These are phyloP conservation scores for Sebastes ruberrimus DNA, from an alignment of 2,797 vertebrate species.

Conservation along the genomic window DNA sequence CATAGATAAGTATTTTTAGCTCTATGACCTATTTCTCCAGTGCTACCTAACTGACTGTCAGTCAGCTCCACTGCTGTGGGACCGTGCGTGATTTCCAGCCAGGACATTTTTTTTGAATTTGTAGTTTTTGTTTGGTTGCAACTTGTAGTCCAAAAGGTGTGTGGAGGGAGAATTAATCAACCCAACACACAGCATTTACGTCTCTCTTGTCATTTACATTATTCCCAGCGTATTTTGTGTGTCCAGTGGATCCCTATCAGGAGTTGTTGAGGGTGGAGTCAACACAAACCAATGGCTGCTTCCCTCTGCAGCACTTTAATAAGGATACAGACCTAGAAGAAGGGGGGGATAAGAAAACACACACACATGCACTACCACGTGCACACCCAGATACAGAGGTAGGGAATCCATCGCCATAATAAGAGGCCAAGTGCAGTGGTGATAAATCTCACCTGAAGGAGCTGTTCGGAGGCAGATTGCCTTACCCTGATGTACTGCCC, in stretches of 20 bases:
- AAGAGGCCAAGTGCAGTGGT: slow-evolving; percentile 83
- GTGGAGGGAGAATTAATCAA: slow-evolving; percentile 8
- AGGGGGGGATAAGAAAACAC: slow-evolving; percentile 31
- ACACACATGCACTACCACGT: slow-evolving; percentile 40
- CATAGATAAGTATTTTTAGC: slow-evolving; percentile 87
- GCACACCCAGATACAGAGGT: slow-evolving; percentile 65
- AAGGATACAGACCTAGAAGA: slow-evolving; percentile 68
- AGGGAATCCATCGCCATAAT: slow-evolving; percentile 83
- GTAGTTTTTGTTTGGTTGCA: slow-evolving; percentile 38
- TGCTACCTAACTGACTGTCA: slow-evolving; percentile 86
- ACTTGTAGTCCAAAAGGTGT: slow-evolving; percentile 52
- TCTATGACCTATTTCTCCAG: slow-evolving; percentile 87
- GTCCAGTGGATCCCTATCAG: slow-evolving; percentile 59
- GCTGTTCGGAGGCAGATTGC: slow-evolving; percentile 80
- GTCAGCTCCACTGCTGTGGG: slow-evolving; percentile 78
- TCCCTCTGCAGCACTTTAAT: slow-evolving; percentile 80
- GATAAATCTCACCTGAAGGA: slow-evolving; percentile 86
- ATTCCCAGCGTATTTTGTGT: slow-evolving; percentile 41
- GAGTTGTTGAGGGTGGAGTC: slow-evolving; percentile 71
- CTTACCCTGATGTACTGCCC: slow-evolving; percentile 79
- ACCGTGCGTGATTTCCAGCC: slow-evolving; percentile 69
- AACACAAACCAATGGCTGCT: slow-evolving; percentile 70
- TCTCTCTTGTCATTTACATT: slow-evolving; percentile 49
- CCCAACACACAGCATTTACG: slow-evolving; percentile 12
- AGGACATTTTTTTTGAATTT: slow-evolving; percentile 50